Evolutionary conservation across 2,797 vertebrate genomes (phyloP).

Genomic region (Coregonus ussuriensis): DNA sequence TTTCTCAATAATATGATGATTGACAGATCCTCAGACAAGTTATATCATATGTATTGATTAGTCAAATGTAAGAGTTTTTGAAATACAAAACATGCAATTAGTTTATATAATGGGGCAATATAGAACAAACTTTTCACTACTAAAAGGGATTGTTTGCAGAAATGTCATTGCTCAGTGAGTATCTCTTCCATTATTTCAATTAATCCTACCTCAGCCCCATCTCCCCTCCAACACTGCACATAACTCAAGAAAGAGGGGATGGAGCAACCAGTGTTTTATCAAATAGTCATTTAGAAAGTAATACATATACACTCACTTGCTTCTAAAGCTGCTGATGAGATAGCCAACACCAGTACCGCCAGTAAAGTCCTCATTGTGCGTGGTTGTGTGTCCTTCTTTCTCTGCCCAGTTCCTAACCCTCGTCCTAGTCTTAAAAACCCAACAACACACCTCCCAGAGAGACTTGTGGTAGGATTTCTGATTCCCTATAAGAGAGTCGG

Average conservation of each 20-base stretch:
- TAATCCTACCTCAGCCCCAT: not conserved
- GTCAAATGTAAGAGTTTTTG: not conserved
- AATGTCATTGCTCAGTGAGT: not conserved
- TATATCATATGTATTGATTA: not conserved
- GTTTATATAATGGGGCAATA: not conserved
- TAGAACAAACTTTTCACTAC: not conserved
- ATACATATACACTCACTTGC: slow-evolving; percentile 68
- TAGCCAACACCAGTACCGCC: slow-evolving; percentile 54
- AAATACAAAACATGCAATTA: not conserved
- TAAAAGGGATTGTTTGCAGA: not conserved
- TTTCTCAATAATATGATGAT: not conserved
- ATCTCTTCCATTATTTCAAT: not conserved
- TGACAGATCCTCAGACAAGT: not conserved
- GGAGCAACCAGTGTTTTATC: not conserved
- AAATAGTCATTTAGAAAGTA: not conserved
- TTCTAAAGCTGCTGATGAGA: slow-evolving; percentile 50
- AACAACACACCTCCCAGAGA: slow-evolving; percentile 52
- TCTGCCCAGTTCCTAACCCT: slow-evolving; percentile 55
- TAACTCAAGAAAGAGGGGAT: not conserved
- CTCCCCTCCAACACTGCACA: not conserved
- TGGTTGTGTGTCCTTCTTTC: slow-evolving; percentile 37
- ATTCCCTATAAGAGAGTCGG: slow-evolving; percentile 67
- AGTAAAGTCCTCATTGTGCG: slow-evolving; percentile 70
- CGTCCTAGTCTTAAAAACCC: slow-evolving; percentile 45
- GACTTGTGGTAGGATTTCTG: slow-evolving; percentile 44